Conservation (phyloP, 1,140 invertebrate species). For the Pseudomyrmex cubaensis region DNA sequence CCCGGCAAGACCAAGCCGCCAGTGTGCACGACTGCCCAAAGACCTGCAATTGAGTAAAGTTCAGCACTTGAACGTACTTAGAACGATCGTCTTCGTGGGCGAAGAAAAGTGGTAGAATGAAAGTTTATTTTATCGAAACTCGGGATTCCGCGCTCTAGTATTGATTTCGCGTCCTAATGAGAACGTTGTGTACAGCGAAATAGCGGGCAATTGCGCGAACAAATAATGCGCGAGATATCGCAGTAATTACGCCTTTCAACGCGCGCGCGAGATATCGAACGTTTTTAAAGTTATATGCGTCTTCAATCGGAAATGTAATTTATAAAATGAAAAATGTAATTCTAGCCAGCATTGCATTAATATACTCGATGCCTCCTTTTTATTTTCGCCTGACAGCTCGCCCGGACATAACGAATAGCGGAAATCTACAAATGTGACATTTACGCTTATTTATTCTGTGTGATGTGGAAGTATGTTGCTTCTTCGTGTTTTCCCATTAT, state of each 20-base stretch:
- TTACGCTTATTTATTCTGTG: constrained; percentile 42
- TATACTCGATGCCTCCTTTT: constrained; percentile 20
- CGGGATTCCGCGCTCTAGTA: background rate
- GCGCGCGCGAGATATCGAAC: background rate
- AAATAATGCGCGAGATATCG: background rate
- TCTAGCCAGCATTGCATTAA: constrained; percentile 21
- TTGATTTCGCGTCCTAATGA: background rate
- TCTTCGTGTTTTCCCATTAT: constrained; percentile 49
- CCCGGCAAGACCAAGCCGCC: constrained; percentile 90
- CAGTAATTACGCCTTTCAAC: constrained; percentile 25
- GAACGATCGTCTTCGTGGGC: constrained; percentile 36
- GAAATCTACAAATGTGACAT: constrained; percentile 47
- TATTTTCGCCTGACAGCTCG: constrained; percentile 19
- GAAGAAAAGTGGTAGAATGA: constrained; percentile 16
- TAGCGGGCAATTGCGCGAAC: constrained; percentile 5
- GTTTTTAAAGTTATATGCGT: background rate
- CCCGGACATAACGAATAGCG: constrained; percentile 29
- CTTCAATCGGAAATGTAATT: constrained; percentile 5
- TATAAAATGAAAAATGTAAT: constrained; percentile 9
- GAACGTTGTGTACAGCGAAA: constrained; percentile 1
- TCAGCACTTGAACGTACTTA: constrained; percentile 33
- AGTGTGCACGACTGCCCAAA: constrained; percentile 93
- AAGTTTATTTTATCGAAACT: constrained; percentile 37
- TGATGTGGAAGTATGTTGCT: constrained; percentile 29
- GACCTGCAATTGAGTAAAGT: constrained; percentile 86